phyloP scores from a whole-genome alignment of 64 coral and sea anemone genomes.

The Montipora cactus region DNA sequence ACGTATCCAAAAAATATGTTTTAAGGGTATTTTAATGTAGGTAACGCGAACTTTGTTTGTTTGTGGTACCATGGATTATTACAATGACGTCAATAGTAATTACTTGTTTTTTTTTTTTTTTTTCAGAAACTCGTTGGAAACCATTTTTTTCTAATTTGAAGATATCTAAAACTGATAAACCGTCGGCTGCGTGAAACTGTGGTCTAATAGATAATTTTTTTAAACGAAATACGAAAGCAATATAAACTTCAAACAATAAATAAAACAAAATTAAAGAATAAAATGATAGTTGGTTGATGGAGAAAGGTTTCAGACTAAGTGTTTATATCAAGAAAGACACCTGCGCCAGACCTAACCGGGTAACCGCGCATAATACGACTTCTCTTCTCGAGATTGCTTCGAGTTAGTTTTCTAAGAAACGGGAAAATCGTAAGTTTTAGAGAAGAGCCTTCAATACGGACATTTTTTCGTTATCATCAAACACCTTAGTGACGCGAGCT shows the following conservation, averaged over 20 bases:
- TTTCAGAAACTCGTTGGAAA: background rate
- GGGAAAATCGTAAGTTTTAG: background rate
- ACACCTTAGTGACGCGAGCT: background rate
- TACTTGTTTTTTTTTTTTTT: background rate
- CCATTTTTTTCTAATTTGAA: background rate
- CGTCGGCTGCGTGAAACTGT: background rate
- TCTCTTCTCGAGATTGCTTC: background rate
- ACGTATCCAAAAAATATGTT: background rate
- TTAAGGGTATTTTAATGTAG: background rate
- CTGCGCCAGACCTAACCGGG: background rate
- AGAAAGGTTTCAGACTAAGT: slow-evolving; percentile 2
- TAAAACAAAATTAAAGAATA: slow-evolving; percentile 13
- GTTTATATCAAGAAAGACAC: slow-evolving; percentile 33
- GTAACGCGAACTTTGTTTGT: background rate
- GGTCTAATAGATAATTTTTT: no score
- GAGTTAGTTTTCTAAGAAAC: background rate
- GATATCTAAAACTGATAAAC: background rate
- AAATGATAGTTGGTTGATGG: slow-evolving; percentile 20
- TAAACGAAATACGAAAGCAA: background rate
- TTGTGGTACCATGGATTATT: background rate
- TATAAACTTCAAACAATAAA: background rate
- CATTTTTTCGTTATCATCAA: background rate
- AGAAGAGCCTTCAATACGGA: background rate
- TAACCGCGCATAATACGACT: background rate
- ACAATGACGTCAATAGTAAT: slow-evolving; percentile 12